Percentiles rank a stretch among this genome's conserved stretches.
Conservation (phyloP, 2,888 invertebrate genomes). For the Chamaedrilus cognettii region DNA sequence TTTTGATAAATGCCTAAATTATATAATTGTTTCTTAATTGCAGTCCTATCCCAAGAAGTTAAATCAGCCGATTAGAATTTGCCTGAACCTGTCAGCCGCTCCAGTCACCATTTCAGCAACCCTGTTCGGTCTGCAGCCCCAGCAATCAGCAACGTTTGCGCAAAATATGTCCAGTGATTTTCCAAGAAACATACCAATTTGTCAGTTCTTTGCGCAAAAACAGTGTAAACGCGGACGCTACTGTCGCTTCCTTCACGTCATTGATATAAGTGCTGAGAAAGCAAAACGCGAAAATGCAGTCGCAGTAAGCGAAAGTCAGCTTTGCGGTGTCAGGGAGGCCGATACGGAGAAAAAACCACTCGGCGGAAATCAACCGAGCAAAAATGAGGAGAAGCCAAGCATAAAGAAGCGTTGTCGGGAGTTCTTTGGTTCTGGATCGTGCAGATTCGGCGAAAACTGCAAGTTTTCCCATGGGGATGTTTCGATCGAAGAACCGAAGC, state of each 20-base stretch:
- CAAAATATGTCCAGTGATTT: too few species aligned
- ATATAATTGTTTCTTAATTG: too few species aligned
- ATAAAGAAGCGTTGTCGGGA: neutral
- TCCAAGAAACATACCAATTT: slow-evolving; percentile 1
- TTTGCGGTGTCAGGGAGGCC: neutral
- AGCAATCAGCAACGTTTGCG: too few species aligned
- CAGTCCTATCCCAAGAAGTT: too few species aligned
- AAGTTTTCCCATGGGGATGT: too few species aligned
- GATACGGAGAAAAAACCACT: too few species aligned
- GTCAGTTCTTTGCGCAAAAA: slow-evolving; percentile 11
- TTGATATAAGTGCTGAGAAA: slow-evolving; percentile 3
- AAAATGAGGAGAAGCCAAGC: neutral
- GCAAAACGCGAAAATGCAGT: neutral
- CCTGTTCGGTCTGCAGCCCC: too few species aligned
- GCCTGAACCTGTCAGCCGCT: too few species aligned
- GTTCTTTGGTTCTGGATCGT: neutral
- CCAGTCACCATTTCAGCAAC: too few species aligned
- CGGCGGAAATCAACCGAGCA: neutral
- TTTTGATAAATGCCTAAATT: too few species aligned
- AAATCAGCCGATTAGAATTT: too few species aligned
- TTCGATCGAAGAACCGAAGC: too few species aligned
- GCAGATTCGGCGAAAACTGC: slow-evolving; percentile 4
- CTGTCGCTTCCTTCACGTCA: slow-evolving; percentile 16
- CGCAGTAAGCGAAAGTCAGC: neutral
- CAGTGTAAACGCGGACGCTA: slow-evolving; percentile 9